A percentile compares a stretch with the other conserved stretches of the same genome.
phyloP scores from a whole-genome alignment of 2,797 vertebrate species.

The Telmatherina bonti region DNA sequence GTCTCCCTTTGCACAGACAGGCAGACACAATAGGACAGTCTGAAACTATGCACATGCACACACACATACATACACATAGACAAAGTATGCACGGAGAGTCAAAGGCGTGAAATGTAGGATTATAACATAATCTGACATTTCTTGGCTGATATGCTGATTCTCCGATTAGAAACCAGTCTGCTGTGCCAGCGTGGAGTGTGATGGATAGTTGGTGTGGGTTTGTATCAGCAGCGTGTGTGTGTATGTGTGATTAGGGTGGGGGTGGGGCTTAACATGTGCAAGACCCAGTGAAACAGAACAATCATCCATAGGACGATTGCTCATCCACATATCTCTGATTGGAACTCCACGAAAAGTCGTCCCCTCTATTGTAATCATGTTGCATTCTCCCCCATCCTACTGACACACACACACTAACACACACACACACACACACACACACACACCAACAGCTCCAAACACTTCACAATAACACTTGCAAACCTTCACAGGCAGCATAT shows the following conservation, averaged over 20 bases:
- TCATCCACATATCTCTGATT: slow-evolving; percentile 60
- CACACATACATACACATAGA: slow-evolving; percentile 17
- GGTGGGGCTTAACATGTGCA: slow-evolving; percentile 45
- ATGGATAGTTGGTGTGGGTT: slow-evolving; percentile 30
- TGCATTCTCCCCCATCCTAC: too few relatives aligned
- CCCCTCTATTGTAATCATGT: slow-evolving; percentile 38
- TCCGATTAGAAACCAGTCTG: slow-evolving; percentile 66
- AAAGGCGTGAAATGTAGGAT: slow-evolving; percentile 55
- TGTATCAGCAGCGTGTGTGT: slow-evolving; percentile 26
- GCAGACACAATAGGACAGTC: slow-evolving; percentile 44
- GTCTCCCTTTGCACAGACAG: slow-evolving; percentile 18
- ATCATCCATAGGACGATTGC: slow-evolving; percentile 60
- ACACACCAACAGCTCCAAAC: slow-evolving; percentile 7
- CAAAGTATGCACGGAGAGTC: slow-evolving; percentile 29
- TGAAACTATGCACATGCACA: slow-evolving; percentile 29
- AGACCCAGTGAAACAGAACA: slow-evolving; percentile 56
- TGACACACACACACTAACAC: neutral
- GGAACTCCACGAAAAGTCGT: slow-evolving; percentile 49
- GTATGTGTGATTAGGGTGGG: slow-evolving; percentile 2
- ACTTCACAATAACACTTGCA: slow-evolving; percentile 27
- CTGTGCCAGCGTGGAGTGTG: slow-evolving; percentile 49
- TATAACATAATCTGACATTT: slow-evolving; percentile 70
- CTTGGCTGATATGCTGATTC: slow-evolving; percentile 69
- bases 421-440: neutral
- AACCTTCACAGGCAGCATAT: slow-evolving; percentile 48